Base-by-base conservation (phyloP, 2,113 vertebrate species). In the Pseudorasbora parva region DNA sequence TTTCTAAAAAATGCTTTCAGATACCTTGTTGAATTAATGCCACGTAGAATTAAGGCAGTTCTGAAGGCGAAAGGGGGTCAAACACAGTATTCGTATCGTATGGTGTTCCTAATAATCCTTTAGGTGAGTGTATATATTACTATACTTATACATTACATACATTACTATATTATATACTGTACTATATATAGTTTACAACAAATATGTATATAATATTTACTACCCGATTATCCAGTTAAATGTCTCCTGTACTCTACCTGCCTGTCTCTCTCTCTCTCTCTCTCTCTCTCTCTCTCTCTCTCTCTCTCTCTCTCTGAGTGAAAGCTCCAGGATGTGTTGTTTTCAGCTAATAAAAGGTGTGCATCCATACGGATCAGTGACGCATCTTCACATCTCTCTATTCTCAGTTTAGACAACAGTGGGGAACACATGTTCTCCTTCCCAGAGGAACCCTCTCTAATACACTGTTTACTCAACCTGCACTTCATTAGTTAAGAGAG, bases 291-390 rank as follows among this genome's bases (percentile, higher is more conserved):
- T 41, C 45, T 81, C 47, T 41, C 25, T 64, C 19, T 17, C 62
- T 30, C 64, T 21, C 45, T 81, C 47, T 41, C 25, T 64, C 19
- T 17, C 62, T 30, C 64, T 41, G 64, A 82, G 41, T 66, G 71
- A 78, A 75, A 75, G 56, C 56, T 83, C 60, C 60, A 27, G 12
- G 11, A 84, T 12, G 41, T 14, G 27, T 56, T 74, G 15, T 30
- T 17, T 77, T 86, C 77, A 41, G 71, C 59, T 75, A 81, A 77
- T 60, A 62, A 37, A 64, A 68, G 60, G 73, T 73, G 74, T 66
- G 25, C 21, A 23, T 37, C 8, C 43, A 37, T 45, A 74, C 21
- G 27, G 82, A 76, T 69, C 41, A 76, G 23, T 56, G 49, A 71
- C 19, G 60, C 71, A 49, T 73, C 12, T 49, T 49, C 21, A 54